Conservation (phyloP, 37 sponge, comb jelly and placozoan genomes). For the Dysidea cf. avara region DNA sequence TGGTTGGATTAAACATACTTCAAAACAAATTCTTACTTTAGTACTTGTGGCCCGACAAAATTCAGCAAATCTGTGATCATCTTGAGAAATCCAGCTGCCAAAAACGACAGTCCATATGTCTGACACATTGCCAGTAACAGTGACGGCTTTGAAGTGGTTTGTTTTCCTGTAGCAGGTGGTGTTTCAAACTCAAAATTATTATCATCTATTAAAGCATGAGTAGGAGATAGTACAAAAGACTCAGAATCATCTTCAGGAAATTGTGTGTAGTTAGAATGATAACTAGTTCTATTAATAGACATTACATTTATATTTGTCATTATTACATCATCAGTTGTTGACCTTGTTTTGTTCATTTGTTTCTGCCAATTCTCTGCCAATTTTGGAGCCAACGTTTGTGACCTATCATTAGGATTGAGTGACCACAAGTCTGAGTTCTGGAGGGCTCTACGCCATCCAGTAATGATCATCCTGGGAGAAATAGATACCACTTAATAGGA, state of each 20-base stretch:
- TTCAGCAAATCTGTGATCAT: slow-evolving; percentile 55
- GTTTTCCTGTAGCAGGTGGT: too few relatives aligned
- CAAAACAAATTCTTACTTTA: slow-evolving; percentile 59
- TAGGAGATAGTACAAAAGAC: too few relatives aligned
- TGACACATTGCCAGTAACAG: slow-evolving; percentile 57
- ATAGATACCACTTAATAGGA: too few relatives aligned
- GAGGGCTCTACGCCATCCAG: slow-evolving; percentile 67
- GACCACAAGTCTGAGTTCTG: slow-evolving; percentile 61
- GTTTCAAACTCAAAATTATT: too few relatives aligned
- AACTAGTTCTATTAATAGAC: too few relatives aligned
- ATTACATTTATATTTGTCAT: too few relatives aligned
- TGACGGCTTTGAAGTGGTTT: slow-evolving; percentile 41
- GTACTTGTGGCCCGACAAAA: slow-evolving; percentile 80
- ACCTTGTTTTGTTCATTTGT: slow-evolving; percentile 60
- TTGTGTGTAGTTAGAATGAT: too few relatives aligned
- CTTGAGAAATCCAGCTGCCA: slow-evolving; percentile 68
- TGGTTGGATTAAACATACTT: too few relatives aligned
- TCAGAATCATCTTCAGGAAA: too few relatives aligned
- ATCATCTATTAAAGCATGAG: too few relatives aligned
- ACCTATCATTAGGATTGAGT: slow-evolving; percentile 62
- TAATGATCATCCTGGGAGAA: slow-evolving; percentile 54
- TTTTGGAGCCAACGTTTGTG: slow-evolving; percentile 40
- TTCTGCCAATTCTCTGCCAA: slow-evolving; percentile 72
- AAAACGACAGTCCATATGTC: slow-evolving; percentile 59
- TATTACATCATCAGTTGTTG: neutral